phyloP scores from a whole-genome alignment of 2,888 invertebrate species.

The Drosophila mimica region DNA sequence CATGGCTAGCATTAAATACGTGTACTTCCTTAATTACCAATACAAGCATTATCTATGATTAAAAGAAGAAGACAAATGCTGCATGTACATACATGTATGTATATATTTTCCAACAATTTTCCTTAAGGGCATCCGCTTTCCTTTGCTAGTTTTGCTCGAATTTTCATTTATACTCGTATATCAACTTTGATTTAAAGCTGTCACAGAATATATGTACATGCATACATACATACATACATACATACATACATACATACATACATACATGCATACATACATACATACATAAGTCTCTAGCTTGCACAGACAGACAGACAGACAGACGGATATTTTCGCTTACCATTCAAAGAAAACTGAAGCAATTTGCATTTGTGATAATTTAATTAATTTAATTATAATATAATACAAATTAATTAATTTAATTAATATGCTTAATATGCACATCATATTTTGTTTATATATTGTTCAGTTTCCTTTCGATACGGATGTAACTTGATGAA shows the following conservation, averaged over 20 bases:
- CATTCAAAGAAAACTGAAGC: not conserved
- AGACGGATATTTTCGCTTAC: not conserved
- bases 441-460: not conserved
- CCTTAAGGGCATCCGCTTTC: not conserved
- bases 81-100: not conserved
- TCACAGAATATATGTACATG: not conserved
- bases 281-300: not conserved
- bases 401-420: not conserved
- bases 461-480: not conserved
- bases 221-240: slow-evolving; percentile 11
- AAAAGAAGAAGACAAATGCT: not conserved
- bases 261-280: slow-evolving; percentile 9
- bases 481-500: not conserved
- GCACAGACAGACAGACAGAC: not conserved
- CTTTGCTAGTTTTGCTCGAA: not conserved
- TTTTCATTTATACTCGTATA: not conserved
- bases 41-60: not conserved
- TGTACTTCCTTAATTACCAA: not conserved
- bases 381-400: not conserved
- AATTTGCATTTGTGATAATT: not conserved
- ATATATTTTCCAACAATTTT: not conserved
- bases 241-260: slow-evolving; percentile 13
- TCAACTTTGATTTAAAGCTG: not conserved
- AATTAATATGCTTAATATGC: not conserved
- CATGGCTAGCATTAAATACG: slow-evolving; percentile 1